Evolutionary conservation across 2,797 vertebrate genomes (phyloP).

Genomic region (Morus bassanus): DNA sequence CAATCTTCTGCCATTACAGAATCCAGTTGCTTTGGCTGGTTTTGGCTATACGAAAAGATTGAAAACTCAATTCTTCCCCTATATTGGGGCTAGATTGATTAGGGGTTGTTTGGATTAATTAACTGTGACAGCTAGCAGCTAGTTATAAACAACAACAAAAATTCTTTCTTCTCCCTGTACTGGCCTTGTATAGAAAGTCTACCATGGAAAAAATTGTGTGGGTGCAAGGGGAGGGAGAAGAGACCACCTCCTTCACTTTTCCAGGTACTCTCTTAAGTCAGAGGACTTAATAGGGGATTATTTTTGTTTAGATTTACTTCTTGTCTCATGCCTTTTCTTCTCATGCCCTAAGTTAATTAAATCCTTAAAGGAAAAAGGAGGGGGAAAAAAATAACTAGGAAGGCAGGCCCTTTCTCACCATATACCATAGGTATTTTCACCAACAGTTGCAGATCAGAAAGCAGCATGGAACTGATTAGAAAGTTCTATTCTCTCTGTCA

Average conservation of each 20-base stretch:
- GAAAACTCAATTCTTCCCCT: background rate
- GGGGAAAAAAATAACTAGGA: background rate
- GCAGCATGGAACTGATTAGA: background rate
- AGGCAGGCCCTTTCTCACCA: background rate
- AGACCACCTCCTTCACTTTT: background rate
- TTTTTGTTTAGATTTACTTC: background rate
- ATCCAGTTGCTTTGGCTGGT: background rate
- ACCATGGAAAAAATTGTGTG: background rate
- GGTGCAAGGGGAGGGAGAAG: background rate
- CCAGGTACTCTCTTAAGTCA: background rate
- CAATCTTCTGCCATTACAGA: background rate
- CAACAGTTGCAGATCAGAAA: background rate
- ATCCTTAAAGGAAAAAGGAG: background rate
- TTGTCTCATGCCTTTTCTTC: background rate
- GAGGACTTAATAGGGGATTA: background rate
- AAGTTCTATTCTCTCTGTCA: background rate
- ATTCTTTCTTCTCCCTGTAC: background rate
- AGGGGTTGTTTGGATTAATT: background rate
- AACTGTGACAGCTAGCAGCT: background rate
- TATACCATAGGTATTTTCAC: background rate
- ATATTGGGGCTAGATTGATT: background rate
- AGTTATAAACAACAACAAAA: background rate
- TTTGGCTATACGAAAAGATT: background rate
- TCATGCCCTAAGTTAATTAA: background rate
- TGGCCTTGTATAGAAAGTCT: background rate